These are phyloP conservation scores for Caranx ignobilis DNA, from an alignment of 2,113 vertebrate species.

Conservation along the genomic window DNA sequence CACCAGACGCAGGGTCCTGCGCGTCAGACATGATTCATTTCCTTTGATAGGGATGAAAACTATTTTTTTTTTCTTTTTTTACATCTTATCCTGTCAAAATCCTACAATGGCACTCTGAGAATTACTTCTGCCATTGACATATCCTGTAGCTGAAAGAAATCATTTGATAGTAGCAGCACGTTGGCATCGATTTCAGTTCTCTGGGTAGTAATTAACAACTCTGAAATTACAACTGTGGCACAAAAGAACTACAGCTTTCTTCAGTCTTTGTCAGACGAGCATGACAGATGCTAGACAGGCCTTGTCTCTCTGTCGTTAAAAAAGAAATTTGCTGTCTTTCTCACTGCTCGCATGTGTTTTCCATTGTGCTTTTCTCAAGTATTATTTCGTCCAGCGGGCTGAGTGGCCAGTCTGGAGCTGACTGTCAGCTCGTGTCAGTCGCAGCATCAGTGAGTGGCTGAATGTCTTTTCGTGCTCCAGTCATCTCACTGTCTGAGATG, in stretches of 20 bases:
- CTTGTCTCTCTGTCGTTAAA: neutral
- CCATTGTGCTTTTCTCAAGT: constrained; percentile 27
- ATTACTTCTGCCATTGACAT: constrained; percentile 33
- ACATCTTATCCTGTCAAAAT: constrained; percentile 33
- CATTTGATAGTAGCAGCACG: constrained; percentile 12
- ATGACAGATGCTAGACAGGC: constrained; percentile 14
- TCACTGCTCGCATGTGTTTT: constrained; percentile 19
- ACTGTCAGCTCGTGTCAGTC: constrained; percentile 67
- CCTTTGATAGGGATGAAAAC: neutral
- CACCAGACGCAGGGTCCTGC: neutral
- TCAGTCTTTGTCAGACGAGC: constrained; percentile 8
- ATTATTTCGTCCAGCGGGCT: constrained; percentile 50
- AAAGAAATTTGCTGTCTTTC: neutral
- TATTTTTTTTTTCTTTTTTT: neutral
- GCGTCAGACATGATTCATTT: constrained; percentile 34
- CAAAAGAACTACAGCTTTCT: constrained; percentile 37
- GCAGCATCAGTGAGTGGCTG: constrained; percentile 44
- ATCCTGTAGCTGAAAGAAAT: constrained; percentile 36
- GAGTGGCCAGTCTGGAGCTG: constrained; percentile 34
- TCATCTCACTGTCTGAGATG: constrained; percentile 63
- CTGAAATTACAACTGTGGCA: constrained; percentile 44
- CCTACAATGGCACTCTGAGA: constrained; percentile 9
- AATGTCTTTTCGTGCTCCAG: constrained; percentile 65
- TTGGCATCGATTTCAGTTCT: constrained; percentile 41
- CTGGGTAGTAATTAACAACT: constrained; percentile 44